Evolutionary conservation across 2,797 vertebrate species (phyloP), one percentile per base, ranked within the genome.

Genomic region (Propithecus deckenii): DNA sequence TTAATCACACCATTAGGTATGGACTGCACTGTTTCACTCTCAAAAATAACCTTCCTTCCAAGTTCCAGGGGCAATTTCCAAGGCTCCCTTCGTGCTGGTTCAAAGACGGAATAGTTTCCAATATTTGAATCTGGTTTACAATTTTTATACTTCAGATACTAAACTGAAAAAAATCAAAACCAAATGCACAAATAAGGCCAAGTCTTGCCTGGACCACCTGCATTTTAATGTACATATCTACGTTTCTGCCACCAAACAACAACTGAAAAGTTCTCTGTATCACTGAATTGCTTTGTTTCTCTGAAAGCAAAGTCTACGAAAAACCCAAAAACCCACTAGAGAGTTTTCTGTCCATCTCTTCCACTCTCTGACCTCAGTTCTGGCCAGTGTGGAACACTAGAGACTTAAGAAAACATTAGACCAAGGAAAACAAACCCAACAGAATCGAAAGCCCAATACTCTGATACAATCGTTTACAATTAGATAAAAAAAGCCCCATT

Each of bases 121-220:
- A 14, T 30, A 52, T 18, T 50, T 55, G 10, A 91, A 92, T 15
- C 57, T 59, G 23, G 41, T 10, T 76, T 48, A 80, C 0, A 3
- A 28, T 6, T 59, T 86, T 50, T 38, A 12, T 22, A 52, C 55
- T 79, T 94, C 84, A 76, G 38, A 32, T 23, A 55, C 14, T 63
- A 72, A 86, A 78, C 10, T 14, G 61, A 83, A 91, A 89, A 81
- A 88, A 94, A 63, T 50, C 46, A 90, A 78, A 95, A 23, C 17
- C 52, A 72, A 1, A 32, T 1, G 43, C 74, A 84, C 59, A n/a
- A 43, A 57, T 52, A 8, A 88, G 55, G n/a, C 28, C 67, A 59
- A 15, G 14, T 55, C 35, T 67, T 75, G 69, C 22, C 57, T 79
- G 48, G 52, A 18, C 35, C 8, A 85, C 38, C 35, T 23, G 61